phyloP scores from a whole-genome alignment of 2,113 vertebrate species.

The Columbina picui region DNA sequence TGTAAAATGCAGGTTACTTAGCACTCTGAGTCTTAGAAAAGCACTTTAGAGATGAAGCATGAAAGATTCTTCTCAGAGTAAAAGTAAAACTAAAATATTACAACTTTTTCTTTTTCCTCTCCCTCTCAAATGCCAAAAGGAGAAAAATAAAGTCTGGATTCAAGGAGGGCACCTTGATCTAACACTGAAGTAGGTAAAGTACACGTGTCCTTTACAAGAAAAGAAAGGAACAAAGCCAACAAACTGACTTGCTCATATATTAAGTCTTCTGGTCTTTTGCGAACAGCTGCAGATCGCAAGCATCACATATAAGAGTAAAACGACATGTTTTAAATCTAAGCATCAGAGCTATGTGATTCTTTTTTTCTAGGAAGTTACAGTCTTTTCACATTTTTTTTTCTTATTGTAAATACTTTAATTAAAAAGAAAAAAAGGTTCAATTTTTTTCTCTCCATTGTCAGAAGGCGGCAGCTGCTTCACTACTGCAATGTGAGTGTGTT shows the following conservation, averaged over 20 bases:
- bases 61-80: not conserved
- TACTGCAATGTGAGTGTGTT: not conserved
- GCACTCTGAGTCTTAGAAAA: not conserved
- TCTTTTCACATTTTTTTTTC: not conserved
- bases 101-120: not conserved
- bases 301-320: not conserved
- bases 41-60: not conserved
- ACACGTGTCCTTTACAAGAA: not conserved
- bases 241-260: not conserved
- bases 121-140: not conserved
- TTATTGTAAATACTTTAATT: not conserved
- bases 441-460: not conserved
- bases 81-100: slow-evolving; percentile 1
- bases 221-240: slow-evolving; percentile 37
- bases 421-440: not conserved
- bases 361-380: not conserved
- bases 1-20: not conserved
- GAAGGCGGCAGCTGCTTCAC: not conserved
- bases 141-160: slow-evolving; percentile 31
- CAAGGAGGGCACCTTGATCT: not conserved
- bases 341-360: not conserved
- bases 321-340: slow-evolving; percentile 42
- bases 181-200: not conserved
- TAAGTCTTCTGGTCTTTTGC: not conserved
- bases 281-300: slow-evolving; percentile 54